Conservation (phyloP, 1,140 invertebrate genomes). For the Melanaphis sacchari region DNA sequence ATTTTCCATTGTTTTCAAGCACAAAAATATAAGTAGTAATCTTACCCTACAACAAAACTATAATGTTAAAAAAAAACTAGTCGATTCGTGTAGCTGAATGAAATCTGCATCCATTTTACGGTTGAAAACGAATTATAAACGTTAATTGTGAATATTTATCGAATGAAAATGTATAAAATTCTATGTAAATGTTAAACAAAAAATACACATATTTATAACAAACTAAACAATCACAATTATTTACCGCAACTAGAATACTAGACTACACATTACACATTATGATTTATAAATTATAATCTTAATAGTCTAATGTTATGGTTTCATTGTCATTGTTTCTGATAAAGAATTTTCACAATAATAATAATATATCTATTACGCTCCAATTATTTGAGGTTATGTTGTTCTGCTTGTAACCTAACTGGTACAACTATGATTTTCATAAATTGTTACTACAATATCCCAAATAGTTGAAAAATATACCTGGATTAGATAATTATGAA, state of each 20-base stretch:
- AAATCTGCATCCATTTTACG: constrained; percentile 25
- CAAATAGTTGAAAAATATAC: too few relatives aligned
- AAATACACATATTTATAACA: background rate
- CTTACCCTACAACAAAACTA: background rate
- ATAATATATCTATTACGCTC: background rate
- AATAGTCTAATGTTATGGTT: background rate
- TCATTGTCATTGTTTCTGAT: background rate
- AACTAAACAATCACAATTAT: background rate
- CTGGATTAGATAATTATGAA: too few relatives aligned
- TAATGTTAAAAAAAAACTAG: background rate
- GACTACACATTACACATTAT: background rate
- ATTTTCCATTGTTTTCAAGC: constrained; percentile 42
- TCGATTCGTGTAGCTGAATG: background rate
- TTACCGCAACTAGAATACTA: background rate
- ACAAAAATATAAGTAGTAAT: background rate
- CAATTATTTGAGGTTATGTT: constrained; percentile 25
- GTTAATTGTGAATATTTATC: background rate
- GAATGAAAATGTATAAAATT: background rate
- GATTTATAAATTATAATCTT: too few relatives aligned
- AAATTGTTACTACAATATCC: too few relatives aligned
- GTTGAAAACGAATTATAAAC: background rate
- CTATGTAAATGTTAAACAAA: background rate
- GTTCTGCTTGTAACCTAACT: too few relatives aligned
- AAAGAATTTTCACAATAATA: background rate
- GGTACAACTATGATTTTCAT: too few relatives aligned